These are phyloP conservation scores for Pterocles gutturalis DNA, from an alignment of 2,113 vertebrate species.

Conservation along the genomic window DNA sequence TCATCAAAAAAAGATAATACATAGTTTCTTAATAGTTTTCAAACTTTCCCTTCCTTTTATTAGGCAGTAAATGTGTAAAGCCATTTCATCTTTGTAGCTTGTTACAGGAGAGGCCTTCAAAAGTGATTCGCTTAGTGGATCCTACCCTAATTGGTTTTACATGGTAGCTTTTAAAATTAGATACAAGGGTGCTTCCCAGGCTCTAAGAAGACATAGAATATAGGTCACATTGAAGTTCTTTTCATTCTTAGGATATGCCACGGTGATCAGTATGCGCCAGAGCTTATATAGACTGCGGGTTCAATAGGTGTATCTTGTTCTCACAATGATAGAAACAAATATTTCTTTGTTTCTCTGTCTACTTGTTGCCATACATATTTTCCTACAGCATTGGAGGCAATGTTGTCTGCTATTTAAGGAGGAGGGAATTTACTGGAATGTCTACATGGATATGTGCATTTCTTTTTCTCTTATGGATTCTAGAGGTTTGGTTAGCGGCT, in stretches of 20 bases:
- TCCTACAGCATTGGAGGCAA: neutral
- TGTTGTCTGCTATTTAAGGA: neutral
- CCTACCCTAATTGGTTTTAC: slow-evolving; percentile 62
- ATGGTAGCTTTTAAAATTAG: slow-evolving; percentile 67
- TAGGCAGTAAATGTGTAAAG: neutral
- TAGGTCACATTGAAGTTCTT: slow-evolving; percentile 64
- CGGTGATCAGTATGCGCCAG: neutral
- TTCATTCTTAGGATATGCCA: slow-evolving; percentile 61
- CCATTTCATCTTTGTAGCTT: neutral
- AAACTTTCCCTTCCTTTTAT: neutral
- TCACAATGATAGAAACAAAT: slow-evolving; percentile 56
- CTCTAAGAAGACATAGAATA: slow-evolving; percentile 64
- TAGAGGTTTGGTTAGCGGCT: neutral
- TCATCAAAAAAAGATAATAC: neutral
- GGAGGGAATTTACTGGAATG: neutral
- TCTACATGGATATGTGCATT: neutral
- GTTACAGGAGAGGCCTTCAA: slow-evolving; percentile 26
- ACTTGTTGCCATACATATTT: slow-evolving; percentile 27
- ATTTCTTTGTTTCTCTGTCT: slow-evolving; percentile 60
- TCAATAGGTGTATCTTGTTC: slow-evolving; percentile 55
- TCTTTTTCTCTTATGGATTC: neutral
- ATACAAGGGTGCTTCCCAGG: slow-evolving; percentile 62
- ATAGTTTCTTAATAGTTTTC: neutral
- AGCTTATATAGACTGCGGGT: neutral
- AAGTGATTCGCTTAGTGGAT: slow-evolving; percentile 13